phyloP scores from a whole-genome alignment of 2,888 invertebrate species.

The Rutpela maculata region DNA sequence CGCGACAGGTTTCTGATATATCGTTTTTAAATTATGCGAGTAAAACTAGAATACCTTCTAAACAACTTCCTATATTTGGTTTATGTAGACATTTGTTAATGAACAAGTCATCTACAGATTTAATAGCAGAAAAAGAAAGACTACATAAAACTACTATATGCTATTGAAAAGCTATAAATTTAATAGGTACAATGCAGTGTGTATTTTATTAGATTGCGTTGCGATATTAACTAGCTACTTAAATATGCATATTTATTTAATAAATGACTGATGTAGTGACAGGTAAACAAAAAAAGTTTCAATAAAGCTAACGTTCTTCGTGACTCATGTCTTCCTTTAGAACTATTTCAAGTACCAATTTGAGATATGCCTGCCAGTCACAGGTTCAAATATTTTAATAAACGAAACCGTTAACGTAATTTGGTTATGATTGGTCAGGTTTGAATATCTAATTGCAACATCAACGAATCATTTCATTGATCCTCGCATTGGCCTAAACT shows the following conservation, averaged over 20 bases:
- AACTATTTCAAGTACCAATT: not conserved
- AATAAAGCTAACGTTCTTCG: not conserved
- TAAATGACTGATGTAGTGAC: not conserved
- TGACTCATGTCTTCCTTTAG: not conserved
- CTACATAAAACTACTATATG: not conserved
- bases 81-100: slow-evolving; percentile 29
- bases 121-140: slow-evolving; percentile 9
- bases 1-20: slow-evolving; percentile 28
- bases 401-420: not conserved
- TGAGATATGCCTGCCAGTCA: not conserved
- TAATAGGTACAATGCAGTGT: not conserved
- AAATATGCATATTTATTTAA: not conserved
- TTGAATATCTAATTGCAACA: not conserved
- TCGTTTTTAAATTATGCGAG: slow-evolving; percentile 15
- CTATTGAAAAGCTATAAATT: not conserved
- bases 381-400: not conserved
- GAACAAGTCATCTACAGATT: slow-evolving; percentile 19
- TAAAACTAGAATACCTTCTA: slow-evolving; percentile 23
- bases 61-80: slow-evolving; percentile 37
- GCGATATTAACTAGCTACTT: not conserved
- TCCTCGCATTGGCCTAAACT: too few species aligned
- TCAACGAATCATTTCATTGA: not conserved
- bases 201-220: not conserved
- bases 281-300: not conserved
- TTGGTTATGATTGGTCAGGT: not conserved